Evolutionary conservation across 2,113 vertebrate genomes (phyloP).

Genomic region (Platysternon megacephalum): DNA sequence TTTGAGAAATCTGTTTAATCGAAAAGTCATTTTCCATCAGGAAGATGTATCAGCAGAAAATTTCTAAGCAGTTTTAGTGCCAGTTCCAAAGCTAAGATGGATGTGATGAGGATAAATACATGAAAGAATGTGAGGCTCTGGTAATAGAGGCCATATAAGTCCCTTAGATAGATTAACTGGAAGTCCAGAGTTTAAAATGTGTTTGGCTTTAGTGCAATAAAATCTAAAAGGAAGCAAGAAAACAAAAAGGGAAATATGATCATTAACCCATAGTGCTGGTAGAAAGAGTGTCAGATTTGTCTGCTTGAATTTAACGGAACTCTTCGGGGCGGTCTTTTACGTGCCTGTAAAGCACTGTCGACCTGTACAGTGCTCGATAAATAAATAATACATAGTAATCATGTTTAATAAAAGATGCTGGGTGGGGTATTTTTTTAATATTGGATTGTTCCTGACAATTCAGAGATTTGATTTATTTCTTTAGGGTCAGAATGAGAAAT

Average conservation of each 20-base stretch:
- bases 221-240: slow-evolving; percentile 45
- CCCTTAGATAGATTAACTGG: slow-evolving; percentile 12
- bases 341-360: slow-evolving; percentile 64
- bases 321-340: slow-evolving; percentile 47
- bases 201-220: slow-evolving; percentile 46
- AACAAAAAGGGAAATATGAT: background rate
- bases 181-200: slow-evolving; percentile 30
- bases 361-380: slow-evolving; percentile 52
- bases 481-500: slow-evolving; percentile 57
- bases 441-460: slow-evolving; percentile 35
- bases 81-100: background rate
- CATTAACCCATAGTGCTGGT: background rate
- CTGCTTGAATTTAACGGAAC: slow-evolving; percentile 16
- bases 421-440: slow-evolving; percentile 10
- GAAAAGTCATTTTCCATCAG: background rate
- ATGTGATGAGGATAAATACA: background rate
- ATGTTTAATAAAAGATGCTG: slow-evolving; percentile 49
- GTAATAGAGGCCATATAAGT: background rate
- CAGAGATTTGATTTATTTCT: slow-evolving; percentile 44
- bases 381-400: slow-evolving; percentile 60
- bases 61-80: background rate
- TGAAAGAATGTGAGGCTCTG: background rate
- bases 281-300: slow-evolving; percentile 39
- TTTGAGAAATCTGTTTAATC: background rate
- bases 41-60: background rate